Conservation (phyloP, 2,797 vertebrate species). For the Pseudopleuronectes americanus region DNA sequence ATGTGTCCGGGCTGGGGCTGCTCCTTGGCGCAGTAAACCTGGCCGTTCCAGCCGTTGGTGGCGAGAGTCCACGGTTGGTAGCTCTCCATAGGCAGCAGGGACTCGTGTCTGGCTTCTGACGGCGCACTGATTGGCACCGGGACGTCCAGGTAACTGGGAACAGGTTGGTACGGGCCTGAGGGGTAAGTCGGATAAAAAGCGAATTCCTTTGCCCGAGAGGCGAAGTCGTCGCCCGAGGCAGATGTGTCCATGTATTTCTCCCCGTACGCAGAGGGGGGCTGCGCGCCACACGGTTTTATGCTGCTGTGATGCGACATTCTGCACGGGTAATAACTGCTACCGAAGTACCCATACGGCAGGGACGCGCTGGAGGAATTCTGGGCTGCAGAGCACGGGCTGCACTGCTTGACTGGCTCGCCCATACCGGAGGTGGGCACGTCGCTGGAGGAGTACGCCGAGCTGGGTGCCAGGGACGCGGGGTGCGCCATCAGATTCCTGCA, state of each 20-base stretch:
- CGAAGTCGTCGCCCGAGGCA: conserved; percentile 92
- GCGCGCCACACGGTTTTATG: conserved; percentile 92
- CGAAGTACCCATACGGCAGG: conserved; percentile 96
- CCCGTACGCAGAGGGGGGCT: conserved; percentile 89
- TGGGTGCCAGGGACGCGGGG: conserved; percentile 91
- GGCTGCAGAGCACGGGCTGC: conserved; percentile 94
- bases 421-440: conserved; percentile 89
- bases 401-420: conserved; percentile 94
- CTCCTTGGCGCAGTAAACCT: conserved; percentile 97
- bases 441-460: conserved; percentile 86
- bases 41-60: conserved; percentile 94
- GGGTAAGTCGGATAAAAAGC: conserved; percentile 97
- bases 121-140: conserved; percentile 92
- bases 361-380: conserved; percentile 94
- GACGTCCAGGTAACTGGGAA: conserved; percentile 96
- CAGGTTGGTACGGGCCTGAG: conserved; percentile 93
- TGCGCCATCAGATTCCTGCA: conserved; percentile 98
- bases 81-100: conserved; percentile 93
- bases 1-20: conserved; percentile 93
- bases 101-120: conserved; percentile 93
- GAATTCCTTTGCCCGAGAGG: conserved; percentile 95
- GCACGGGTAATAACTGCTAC: conserved; percentile 94
- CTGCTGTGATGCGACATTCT: conserved; percentile 93
- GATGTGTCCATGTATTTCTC: conserved; percentile 97
- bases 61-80: conserved; percentile 97